Evolutionary conservation across 2,797 vertebrate genomes (phyloP).

Genomic region (Myiothlypis chrysogaster): DNA sequence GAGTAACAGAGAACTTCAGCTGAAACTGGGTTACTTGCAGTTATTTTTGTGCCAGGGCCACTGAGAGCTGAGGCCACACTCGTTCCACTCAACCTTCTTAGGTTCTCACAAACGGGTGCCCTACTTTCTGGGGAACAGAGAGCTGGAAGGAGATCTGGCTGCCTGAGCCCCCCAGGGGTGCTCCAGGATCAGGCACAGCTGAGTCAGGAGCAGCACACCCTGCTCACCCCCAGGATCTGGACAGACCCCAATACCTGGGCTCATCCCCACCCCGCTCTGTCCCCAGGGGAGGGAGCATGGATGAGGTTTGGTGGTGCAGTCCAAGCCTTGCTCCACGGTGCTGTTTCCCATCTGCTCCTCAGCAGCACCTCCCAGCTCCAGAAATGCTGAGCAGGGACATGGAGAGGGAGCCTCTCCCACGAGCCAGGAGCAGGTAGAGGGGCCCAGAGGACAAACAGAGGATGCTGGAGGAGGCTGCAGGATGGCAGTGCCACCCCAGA

Average conservation of each 20-base stretch:
- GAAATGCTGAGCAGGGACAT: neutral
- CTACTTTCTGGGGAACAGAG: neutral
- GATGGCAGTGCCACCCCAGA: neutral
- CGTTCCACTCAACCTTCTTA: neutral
- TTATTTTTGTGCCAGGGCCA: neutral
- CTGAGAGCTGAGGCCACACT: rapidly evolving
- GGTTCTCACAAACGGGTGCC: rapidly evolving
- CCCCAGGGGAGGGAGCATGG: rapidly evolving
- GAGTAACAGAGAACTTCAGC: neutral
- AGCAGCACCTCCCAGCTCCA: neutral
- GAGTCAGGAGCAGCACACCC: neutral
- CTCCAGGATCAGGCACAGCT: neutral
- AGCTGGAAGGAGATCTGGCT: neutral
- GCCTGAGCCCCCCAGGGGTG: neutral
- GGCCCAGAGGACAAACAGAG: rapidly evolving
- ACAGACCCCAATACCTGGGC: rapidly evolving
- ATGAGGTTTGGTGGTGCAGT: rapidly evolving
- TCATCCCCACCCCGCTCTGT: rapidly evolving
- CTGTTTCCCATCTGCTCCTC: neutral
- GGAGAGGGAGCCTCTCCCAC: neutral
- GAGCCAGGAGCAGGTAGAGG: rapidly evolving
- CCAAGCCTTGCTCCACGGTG: neutral
- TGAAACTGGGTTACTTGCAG: neutral
- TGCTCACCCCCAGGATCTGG: rapidly evolving
- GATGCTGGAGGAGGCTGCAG: neutral